Evolutionary conservation across 2,797 vertebrate genomes (phyloP).

Genomic region (Sebastolobus altivelis): DNA sequence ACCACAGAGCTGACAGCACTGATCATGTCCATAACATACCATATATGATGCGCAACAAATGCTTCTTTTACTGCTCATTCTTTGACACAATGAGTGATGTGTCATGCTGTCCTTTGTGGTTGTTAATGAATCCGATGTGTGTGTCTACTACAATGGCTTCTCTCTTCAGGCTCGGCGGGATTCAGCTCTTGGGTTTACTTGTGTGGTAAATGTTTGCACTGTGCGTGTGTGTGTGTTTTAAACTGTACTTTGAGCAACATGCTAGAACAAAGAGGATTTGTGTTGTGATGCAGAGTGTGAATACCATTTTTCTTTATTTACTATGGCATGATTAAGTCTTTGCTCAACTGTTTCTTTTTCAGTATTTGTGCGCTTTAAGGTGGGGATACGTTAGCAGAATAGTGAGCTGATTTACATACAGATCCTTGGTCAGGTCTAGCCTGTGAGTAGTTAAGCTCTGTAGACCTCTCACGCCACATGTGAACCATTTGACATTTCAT

Average conservation of each 20-base stretch:
- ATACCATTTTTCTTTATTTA: slow-evolving; percentile 5
- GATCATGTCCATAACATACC: not conserved
- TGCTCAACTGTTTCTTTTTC: slow-evolving; percentile 6
- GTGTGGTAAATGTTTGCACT: slow-evolving; percentile 91
- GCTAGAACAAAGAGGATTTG: slow-evolving; percentile 36
- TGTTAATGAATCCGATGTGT: slow-evolving; percentile 46
- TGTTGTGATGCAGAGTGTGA: slow-evolving; percentile 23
- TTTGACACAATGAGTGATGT: slow-evolving; percentile 33
- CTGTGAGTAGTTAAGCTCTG: not conserved
- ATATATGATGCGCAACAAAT: not conserved
- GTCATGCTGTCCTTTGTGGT: slow-evolving; percentile 31
- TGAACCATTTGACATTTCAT: not conserved
- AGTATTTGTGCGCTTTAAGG: slow-evolving; percentile 36
- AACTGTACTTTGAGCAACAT: not conserved
- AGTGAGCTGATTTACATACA: slow-evolving; percentile 20
- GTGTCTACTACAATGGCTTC: slow-evolving; percentile 37
- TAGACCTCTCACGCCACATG: not conserved
- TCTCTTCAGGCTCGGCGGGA: slow-evolving; percentile 87
- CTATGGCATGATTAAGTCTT: slow-evolving; percentile 19
- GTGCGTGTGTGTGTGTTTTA: slow-evolving; percentile 23
- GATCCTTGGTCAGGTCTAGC: not conserved
- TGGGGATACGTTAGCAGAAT: slow-evolving; percentile 50
- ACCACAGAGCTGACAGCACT: slow-evolving; percentile 7
- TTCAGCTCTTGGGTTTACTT: slow-evolving; percentile 98
- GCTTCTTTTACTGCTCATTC: slow-evolving; percentile 9